These are phyloP conservation scores for Corythornis vintsioides DNA, from an alignment of 2,113 vertebrate species.

Conservation along the genomic window DNA sequence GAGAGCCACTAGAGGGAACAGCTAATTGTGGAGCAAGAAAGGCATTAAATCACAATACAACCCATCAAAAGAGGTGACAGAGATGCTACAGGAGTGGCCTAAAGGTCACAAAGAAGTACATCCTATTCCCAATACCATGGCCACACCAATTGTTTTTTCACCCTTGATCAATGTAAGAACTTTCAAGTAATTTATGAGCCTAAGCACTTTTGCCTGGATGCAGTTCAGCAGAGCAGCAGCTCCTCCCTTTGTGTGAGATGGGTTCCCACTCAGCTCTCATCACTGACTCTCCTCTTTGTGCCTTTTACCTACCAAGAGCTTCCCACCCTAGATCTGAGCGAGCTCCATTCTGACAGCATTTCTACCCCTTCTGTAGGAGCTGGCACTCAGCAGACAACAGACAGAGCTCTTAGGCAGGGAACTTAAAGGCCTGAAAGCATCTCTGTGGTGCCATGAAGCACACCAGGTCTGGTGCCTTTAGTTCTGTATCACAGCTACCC, in stretches of 20 bases:
- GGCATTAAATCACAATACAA: not conserved
- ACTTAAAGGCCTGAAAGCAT: not conserved
- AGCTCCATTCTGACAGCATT: slow-evolving; percentile 14
- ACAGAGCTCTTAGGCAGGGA: not conserved
- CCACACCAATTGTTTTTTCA: not conserved
- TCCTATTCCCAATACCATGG: not conserved
- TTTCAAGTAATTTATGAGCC: not conserved
- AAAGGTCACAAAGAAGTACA: not conserved
- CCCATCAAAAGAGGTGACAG: not conserved
- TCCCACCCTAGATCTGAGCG: not conserved
- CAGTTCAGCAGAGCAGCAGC: not conserved
- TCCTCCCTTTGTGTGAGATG: not conserved
- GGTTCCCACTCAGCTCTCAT: not conserved
- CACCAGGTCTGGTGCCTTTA: not conserved
- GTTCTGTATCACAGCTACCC: not conserved
- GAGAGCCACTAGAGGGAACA: not conserved
- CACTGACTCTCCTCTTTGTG: not conserved
- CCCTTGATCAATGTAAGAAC: not conserved
- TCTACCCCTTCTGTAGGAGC: not conserved
- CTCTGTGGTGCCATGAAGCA: not conserved
- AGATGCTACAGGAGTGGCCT: not conserved
- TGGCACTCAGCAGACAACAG: not conserved
- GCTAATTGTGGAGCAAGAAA: not conserved
- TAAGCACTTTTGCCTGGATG: not conserved
- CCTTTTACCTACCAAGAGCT: not conserved